A percentile compares a stretch with the other conserved stretches of the same genome.
Conservation (phyloP, 2,888 invertebrate species). For the Drosophila colorata region DNA sequence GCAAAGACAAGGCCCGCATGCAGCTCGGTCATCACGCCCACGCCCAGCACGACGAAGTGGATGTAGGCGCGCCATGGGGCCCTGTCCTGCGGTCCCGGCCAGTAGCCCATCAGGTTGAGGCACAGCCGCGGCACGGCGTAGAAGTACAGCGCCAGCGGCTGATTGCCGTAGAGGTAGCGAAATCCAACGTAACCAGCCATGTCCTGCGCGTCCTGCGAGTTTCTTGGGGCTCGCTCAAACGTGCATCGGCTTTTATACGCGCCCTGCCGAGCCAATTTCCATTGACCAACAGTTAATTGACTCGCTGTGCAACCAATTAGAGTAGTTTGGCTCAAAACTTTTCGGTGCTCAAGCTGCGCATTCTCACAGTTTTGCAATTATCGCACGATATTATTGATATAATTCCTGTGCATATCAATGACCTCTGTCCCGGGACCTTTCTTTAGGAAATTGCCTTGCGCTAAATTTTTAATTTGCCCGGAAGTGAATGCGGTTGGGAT, state of each 20-base stretch:
- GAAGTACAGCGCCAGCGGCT: conserved; percentile 61
- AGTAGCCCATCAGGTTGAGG: conserved; percentile 69
- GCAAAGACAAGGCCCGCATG: conserved; percentile 64
- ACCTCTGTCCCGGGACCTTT: too few species aligned
- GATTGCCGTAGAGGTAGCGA: conserved; percentile 53
- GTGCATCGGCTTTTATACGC: conserved; percentile 4
- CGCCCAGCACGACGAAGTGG: conserved; percentile 63
- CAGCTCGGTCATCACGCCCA: conserved; percentile 75
- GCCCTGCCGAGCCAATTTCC: not conserved
- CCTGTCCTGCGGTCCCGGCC: conserved; percentile 47
- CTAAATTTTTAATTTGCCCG: too few species aligned
- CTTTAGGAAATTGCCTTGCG: too few species aligned
- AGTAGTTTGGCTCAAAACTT: conserved; percentile 35
- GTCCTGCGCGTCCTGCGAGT: not conserved
- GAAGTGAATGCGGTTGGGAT: too few species aligned
- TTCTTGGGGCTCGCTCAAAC: not conserved
- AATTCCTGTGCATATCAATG: too few species aligned
- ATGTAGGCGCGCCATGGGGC: conserved; percentile 27
- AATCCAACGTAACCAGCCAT: conserved; percentile 35
- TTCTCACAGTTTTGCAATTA: conserved; percentile 39
- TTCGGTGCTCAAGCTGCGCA: conserved; percentile 25
- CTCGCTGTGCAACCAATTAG: conserved; percentile 57
- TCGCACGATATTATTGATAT: not conserved
- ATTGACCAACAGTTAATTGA: conserved; percentile 46
- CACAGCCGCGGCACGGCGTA: conserved; percentile 71